phyloP scores from a whole-genome alignment of 2,113 vertebrate species.

The Nyctibius bracteatus region DNA sequence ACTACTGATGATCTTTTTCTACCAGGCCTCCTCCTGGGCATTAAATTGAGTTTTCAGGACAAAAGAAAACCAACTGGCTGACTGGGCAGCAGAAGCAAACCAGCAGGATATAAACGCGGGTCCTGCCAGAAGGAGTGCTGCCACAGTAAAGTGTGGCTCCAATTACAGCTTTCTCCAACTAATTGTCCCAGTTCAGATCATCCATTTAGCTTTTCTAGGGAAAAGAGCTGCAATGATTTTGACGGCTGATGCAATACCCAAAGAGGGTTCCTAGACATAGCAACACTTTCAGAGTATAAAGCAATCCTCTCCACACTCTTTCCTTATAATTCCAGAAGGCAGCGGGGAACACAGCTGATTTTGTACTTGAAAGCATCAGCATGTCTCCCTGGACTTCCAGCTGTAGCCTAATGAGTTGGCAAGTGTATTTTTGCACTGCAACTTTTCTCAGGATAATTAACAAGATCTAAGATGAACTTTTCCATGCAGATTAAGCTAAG shows the following conservation, averaged over 20 bases:
- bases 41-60: background rate
- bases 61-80: background rate
- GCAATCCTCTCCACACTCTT: background rate
- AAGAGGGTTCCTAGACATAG: background rate
- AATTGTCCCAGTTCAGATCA: background rate
- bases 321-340: background rate
- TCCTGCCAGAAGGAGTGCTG: background rate
- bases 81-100: background rate
- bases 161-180: background rate
- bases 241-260: background rate
- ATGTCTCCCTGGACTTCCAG: background rate
- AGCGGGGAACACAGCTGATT: background rate
- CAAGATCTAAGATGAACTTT: background rate
- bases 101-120: background rate
- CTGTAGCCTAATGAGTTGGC: background rate
- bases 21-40: background rate
- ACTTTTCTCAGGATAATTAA: slow-evolving; percentile 10
- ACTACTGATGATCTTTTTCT: background rate
- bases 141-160: background rate
- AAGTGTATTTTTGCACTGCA: background rate
- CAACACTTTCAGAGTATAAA: background rate
- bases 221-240: background rate
- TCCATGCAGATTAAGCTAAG: background rate
- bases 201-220: background rate
- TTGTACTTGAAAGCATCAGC: slow-evolving; percentile 12